Evolutionary conservation across 1,140 invertebrate species (phyloP).

Genomic region (Drosophila melanica): DNA sequence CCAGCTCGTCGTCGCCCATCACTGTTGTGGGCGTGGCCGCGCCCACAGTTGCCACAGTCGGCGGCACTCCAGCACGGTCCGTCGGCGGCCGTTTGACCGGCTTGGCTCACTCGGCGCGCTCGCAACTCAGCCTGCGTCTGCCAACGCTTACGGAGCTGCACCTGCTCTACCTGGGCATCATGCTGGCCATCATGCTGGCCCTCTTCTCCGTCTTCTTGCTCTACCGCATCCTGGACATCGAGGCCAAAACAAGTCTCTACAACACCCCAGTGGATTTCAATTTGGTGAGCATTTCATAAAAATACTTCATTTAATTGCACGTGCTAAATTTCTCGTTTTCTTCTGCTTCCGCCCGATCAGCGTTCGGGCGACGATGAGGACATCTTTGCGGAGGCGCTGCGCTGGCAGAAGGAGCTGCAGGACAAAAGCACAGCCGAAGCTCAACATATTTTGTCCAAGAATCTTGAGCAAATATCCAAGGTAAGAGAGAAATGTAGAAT

Average conservation of each 20-base stretch:
- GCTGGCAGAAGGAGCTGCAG: constrained; percentile 73
- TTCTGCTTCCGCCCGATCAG: constrained; percentile 21
- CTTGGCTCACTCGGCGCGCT: constrained; percentile 20
- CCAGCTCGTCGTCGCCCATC: constrained; percentile 52
- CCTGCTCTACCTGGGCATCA: constrained; percentile 67
- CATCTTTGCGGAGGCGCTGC: constrained; percentile 71
- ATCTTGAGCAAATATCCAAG: constrained; percentile 78
- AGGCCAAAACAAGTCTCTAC: constrained; percentile 65
- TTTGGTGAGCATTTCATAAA: constrained; percentile 48
- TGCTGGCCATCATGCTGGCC: constrained; percentile 63
- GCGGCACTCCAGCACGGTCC: not conserved
- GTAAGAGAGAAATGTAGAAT: constrained; percentile 20
- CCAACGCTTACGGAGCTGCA: constrained; percentile 61
- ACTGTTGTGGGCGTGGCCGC: constrained; percentile 44
- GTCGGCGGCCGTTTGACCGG: not conserved
- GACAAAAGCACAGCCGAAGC: constrained; percentile 71
- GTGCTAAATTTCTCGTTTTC: not conserved
- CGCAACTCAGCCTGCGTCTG: constrained; percentile 28
- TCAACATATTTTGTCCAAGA: constrained; percentile 68
- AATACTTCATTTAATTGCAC: too few relatives aligned
- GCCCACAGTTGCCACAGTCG: not conserved
- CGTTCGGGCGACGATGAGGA: constrained; percentile 62
- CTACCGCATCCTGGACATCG: constrained; percentile 72
- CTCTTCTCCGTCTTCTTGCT: constrained; percentile 75
- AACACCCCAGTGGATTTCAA: constrained; percentile 63